phyloP scores from a whole-genome alignment of 1,140 invertebrate species.

The Drosophila guanche region DNA sequence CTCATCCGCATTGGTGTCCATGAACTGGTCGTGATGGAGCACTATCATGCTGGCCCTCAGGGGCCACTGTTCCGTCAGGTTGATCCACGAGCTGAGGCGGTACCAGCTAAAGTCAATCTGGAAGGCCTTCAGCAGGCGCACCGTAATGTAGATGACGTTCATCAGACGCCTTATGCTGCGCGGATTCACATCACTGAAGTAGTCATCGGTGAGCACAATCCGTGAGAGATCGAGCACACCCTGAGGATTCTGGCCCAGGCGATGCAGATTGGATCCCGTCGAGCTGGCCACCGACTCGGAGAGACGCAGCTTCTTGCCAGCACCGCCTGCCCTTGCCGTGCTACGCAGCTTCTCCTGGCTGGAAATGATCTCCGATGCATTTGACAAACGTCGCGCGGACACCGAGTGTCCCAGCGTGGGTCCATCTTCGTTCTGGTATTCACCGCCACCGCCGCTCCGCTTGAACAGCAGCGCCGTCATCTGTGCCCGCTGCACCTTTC shows the following conservation, averaged over 20 bases:
- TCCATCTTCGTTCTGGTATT: slow-evolving; percentile 73
- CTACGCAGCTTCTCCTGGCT: slow-evolving; percentile 88
- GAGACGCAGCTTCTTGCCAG: slow-evolving; percentile 88
- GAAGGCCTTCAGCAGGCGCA: slow-evolving; percentile 97
- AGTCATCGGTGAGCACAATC: slow-evolving; percentile 96
- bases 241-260: slow-evolving; percentile 86
- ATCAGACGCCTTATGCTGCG: slow-evolving; percentile 97
- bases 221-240: slow-evolving; percentile 90
- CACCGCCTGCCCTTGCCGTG: slow-evolving; percentile 76
- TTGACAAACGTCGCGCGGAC: slow-evolving; percentile 90
- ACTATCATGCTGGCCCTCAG: slow-evolving; percentile 98
- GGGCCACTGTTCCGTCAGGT: slow-evolving; percentile 99
- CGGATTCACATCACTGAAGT: slow-evolving; percentile 98
- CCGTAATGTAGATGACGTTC: slow-evolving; percentile 98
- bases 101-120: slow-evolving; percentile 99
- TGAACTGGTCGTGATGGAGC: slow-evolving; percentile 94
- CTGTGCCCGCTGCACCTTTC: slow-evolving; percentile 94
- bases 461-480: slow-evolving; percentile 87
- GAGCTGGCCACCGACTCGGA: slow-evolving; percentile 95
- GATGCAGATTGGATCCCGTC: slow-evolving; percentile 93
- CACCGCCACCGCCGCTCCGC: slow-evolving; percentile 59
- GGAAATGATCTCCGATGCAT: slow-evolving; percentile 91
- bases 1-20: slow-evolving; percentile 94
- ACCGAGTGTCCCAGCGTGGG: slow-evolving; percentile 85
- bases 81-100: slow-evolving; percentile 97